phyloP scores from a whole-genome alignment of 2,797 vertebrate species.

The Lindbergichthys nudifrons region DNA sequence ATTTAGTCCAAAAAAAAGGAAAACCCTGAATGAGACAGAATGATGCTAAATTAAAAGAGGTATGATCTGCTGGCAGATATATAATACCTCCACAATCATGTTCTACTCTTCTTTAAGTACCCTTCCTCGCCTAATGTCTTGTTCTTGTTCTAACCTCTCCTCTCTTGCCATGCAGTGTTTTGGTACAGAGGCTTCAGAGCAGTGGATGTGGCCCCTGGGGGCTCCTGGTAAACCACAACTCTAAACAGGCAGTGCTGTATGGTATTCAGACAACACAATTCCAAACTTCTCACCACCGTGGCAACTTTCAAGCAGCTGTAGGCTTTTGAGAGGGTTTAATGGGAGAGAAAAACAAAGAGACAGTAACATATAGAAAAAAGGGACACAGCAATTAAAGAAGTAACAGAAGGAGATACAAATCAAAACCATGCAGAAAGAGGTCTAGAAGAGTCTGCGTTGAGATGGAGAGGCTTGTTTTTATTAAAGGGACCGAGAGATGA shows the following conservation, averaged over 20 bases:
- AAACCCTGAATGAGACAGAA: background rate
- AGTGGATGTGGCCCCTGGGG: constrained; percentile 70
- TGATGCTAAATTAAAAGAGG: constrained; percentile 1
- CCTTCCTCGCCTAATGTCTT: constrained; percentile 4
- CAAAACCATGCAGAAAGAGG: constrained; percentile 58
- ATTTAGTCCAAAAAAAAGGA: background rate
- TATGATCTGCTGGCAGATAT: background rate
- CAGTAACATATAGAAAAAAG: constrained; percentile 39
- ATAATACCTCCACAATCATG: background rate
- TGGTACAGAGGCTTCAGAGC: constrained; percentile 62
- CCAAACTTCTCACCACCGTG: constrained; percentile 61
- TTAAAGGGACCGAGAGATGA: constrained; percentile 62
- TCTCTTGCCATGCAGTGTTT: constrained; percentile 53
- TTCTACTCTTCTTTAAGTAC: constrained; percentile 15
- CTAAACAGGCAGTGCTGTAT: constrained; percentile 73
- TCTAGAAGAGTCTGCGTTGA: constrained; percentile 49
- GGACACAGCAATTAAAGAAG: constrained; percentile 46
- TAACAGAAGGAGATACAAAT: constrained; percentile 51
- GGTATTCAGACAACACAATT: constrained; percentile 65
- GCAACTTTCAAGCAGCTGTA: constrained; percentile 62
- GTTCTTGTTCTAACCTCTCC: background rate
- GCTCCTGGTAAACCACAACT: constrained; percentile 77
- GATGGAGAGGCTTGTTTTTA: constrained; percentile 53
- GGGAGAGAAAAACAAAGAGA: constrained; percentile 37
- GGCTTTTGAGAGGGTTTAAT: constrained; percentile 50